These are phyloP conservation scores for Larimichthys polyactis DNA, from an alignment of 2,113 vertebrate species.

Conservation along the genomic window DNA sequence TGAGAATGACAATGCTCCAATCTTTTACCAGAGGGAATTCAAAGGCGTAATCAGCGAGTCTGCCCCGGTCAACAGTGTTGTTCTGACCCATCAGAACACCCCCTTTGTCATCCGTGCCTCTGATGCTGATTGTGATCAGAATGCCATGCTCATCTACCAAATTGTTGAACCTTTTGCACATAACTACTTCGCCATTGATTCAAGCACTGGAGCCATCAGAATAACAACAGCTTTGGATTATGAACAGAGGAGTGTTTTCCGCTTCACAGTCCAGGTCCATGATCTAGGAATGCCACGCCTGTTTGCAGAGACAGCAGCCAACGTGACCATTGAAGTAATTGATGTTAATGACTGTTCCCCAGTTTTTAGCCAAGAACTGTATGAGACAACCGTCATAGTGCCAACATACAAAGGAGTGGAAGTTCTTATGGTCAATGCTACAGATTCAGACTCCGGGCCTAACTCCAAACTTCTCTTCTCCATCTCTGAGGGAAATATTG, in stretches of 20 bases:
- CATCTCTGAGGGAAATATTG: constrained; percentile 96
- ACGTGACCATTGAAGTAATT: constrained; percentile 93
- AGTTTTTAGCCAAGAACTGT: constrained; percentile 89
- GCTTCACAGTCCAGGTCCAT: constrained; percentile 94
- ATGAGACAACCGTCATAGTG: constrained; percentile 89
- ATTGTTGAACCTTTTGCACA: constrained; percentile 94
- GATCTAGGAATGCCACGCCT: constrained; percentile 92
- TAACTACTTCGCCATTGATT: constrained; percentile 95
- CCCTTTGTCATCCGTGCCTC: constrained; percentile 93
- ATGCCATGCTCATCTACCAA: constrained; percentile 94
- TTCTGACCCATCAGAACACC: constrained; percentile 89
- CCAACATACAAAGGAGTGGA: constrained; percentile 95
- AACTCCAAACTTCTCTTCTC: constrained; percentile 93
- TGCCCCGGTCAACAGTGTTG: constrained; percentile 89
- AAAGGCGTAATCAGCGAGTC: constrained; percentile 93
- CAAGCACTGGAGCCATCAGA: constrained; percentile 94
- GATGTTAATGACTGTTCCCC: constrained; percentile 96
- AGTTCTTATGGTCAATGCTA: constrained; percentile 89
- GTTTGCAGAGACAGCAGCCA: constrained; percentile 92
- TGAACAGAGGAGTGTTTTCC: constrained; percentile 90
- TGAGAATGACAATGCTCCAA: constrained; percentile 94
- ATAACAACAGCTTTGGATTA: constrained; percentile 91
- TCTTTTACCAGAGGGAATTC: constrained; percentile 90
- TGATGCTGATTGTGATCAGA: constrained; percentile 91
- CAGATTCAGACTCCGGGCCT: constrained; percentile 90